Conservation (phyloP, 2,113 vertebrate genomes). For the Melanostigma gelatinosum region DNA sequence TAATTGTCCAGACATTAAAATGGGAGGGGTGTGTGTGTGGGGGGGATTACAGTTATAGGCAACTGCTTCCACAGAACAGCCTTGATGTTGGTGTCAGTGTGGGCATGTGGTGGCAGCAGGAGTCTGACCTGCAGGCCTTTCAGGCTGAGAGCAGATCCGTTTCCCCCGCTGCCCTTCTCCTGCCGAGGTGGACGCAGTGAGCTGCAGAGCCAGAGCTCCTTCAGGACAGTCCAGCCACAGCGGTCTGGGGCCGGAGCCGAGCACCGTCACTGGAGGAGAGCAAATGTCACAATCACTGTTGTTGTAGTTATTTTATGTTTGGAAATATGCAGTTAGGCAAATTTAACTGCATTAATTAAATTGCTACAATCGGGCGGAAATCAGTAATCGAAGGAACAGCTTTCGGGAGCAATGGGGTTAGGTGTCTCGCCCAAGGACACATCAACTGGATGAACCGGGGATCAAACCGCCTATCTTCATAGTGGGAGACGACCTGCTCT, state of each 20-base stretch:
- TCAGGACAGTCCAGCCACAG: conserved; percentile 66
- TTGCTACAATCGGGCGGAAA: background rate
- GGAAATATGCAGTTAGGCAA: background rate
- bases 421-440: no score
- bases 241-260: conserved; percentile 36
- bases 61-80: no score
- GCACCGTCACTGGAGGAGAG: conserved; percentile 55
- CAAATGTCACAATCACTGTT: background rate
- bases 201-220: conserved; percentile 55
- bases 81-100: background rate
- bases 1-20: background rate
- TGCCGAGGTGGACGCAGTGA: conserved; percentile 74
- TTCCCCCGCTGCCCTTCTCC: conserved; percentile 73
- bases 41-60: no score
- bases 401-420: no score
- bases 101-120: background rate
- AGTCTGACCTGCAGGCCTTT: conserved; percentile 40
- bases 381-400: background rate
- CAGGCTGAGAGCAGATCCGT: conserved; percentile 36
- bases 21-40: no score
- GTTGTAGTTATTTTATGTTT: background rate
- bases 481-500: no score
- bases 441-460: no score
- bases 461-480: no score
- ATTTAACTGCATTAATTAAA: background rate